Evolutionary conservation across 2,888 invertebrate species (phyloP).

Genomic region (Trachelus iudaicus): DNA sequence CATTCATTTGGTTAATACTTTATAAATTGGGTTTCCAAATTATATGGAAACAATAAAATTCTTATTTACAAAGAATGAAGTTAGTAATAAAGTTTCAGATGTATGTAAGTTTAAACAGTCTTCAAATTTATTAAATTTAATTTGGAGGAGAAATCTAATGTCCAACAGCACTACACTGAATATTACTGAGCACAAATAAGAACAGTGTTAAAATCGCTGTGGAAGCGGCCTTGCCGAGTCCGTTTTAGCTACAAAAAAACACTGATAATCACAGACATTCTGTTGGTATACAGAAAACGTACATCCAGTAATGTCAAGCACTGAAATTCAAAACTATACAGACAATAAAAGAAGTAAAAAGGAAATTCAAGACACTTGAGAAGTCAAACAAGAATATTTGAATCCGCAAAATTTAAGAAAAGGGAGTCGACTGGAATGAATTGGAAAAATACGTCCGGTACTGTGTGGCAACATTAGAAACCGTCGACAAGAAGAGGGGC

Average conservation of each 20-base stretch:
- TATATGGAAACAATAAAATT: neutral
- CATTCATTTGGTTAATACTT: neutral
- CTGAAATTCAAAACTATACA: neutral
- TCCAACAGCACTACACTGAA: neutral
- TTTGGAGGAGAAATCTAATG: neutral
- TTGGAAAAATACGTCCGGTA: neutral
- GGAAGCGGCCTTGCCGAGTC: neutral
- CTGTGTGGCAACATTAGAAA: constrained; percentile 20
- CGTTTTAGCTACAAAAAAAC: neutral
- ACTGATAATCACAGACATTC: neutral
- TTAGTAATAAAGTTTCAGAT: neutral
- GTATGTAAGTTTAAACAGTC: neutral
- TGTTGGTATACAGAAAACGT: neutral
- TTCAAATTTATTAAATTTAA: constrained; percentile 9
- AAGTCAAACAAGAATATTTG: neutral
- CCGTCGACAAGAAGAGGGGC: constrained; percentile 9
- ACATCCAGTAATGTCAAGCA: neutral
- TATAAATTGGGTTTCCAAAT: neutral
- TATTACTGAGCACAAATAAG: neutral
- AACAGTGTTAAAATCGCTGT: neutral
- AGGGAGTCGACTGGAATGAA: neutral
- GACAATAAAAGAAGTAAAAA: neutral
- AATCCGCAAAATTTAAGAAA: neutral
- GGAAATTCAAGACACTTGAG: neutral
- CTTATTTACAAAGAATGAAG: neutral